These are phyloP conservation scores for Limnephilus marmoratus DNA, from an alignment of 2,888 invertebrate genomes.

Conservation along the genomic window DNA sequence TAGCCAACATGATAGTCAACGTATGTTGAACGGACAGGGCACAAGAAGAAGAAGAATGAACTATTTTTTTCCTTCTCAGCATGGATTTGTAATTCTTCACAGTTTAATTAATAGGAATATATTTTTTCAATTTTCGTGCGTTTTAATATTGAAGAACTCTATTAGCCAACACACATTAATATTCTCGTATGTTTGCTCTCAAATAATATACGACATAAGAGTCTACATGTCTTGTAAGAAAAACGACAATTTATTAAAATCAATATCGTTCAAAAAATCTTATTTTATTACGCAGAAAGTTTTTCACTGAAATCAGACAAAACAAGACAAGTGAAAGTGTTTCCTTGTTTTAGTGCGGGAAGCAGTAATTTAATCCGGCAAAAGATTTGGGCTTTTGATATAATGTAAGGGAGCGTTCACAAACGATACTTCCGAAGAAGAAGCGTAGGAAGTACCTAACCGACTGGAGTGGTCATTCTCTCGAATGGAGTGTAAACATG, in stretches of 20 bases:
- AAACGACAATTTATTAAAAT: not conserved
- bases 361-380: not conserved
- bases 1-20: too few species aligned
- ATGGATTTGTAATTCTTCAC: too few species aligned
- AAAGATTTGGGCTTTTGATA: not conserved
- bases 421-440: not conserved
- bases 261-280: not conserved
- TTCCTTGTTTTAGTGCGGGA: not conserved
- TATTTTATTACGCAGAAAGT: not conserved
- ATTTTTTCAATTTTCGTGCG: too few species aligned
- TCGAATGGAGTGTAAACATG: slow-evolving; percentile 53
- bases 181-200: not conserved
- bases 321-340: not conserved
- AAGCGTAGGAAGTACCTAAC: not conserved
- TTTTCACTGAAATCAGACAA: not conserved
- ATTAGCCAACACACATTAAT: too few species aligned
- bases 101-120: too few species aligned
- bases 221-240: not conserved
- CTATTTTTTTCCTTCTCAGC: too few species aligned
- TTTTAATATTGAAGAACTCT: too few species aligned
- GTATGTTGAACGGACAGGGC: too few species aligned
- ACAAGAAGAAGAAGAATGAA: too few species aligned
- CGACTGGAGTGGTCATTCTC: slow-evolving; percentile 44
- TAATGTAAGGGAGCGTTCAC: not conserved
- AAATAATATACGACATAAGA: not conserved